phyloP scores from a whole-genome alignment of 92 coral and sea anemone genomes.

The Phenganax stokvisi region DNA sequence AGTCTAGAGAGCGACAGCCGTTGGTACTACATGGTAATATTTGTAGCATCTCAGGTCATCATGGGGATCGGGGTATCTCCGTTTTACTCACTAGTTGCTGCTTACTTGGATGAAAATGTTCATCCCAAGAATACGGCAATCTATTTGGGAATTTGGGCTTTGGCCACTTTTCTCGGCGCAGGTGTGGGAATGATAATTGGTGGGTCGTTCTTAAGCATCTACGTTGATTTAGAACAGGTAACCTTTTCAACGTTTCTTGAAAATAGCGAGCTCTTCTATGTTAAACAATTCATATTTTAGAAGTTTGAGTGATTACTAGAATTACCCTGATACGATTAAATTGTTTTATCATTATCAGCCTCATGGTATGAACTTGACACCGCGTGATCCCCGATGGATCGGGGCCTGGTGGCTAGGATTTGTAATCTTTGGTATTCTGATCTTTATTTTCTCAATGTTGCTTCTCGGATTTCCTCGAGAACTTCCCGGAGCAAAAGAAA shows the following conservation, averaged over 20 bases:
- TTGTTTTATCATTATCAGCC: conserved; percentile 47
- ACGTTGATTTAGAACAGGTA: conserved; percentile 62
- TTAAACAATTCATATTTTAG: too few relatives aligned
- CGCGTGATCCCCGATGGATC: conserved; percentile 78
- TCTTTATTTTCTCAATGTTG: conserved; percentile 46
- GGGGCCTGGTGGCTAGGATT: conserved; percentile 99
- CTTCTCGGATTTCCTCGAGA: conserved; percentile 84
- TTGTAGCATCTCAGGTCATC: conserved; percentile 52
- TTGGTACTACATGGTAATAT: conserved; percentile 65
- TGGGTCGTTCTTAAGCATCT: conserved; percentile 54
- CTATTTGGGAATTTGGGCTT: conserved; percentile 57
- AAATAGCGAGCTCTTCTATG: too few relatives aligned
- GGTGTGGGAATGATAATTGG: conserved; percentile 67
- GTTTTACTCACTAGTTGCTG: conserved; percentile 74
- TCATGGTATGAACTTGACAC: conserved; percentile 56
- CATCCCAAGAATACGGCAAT: conserved; percentile 73
- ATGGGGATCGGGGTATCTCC: conserved; percentile 77
- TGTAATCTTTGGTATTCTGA: conserved; percentile 50
- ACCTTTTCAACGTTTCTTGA: too few relatives aligned
- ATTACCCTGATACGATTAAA: too few relatives aligned
- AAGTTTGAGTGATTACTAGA: too few relatives aligned
- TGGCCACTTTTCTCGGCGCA: conserved; percentile 58
- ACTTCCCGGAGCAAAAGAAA: conserved; percentile 93
- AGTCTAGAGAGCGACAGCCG: conserved; percentile 42
- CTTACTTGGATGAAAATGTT: conserved; percentile 78